Base-by-base conservation (phyloP, 2,113 vertebrate genomes). In the Dascyllus trimaculatus region DNA sequence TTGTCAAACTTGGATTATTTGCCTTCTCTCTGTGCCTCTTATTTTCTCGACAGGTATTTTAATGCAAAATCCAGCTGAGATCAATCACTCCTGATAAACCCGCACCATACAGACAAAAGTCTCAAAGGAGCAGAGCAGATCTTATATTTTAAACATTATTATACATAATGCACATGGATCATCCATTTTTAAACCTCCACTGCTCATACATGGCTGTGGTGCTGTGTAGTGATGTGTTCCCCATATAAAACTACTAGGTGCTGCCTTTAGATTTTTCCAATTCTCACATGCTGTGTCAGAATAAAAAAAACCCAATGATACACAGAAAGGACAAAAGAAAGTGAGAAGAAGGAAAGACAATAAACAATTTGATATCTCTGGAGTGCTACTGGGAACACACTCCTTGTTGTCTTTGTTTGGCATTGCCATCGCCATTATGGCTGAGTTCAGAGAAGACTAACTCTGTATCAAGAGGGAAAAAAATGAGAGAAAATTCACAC, bases 71-170 rank as follows among this genome's bases (percentile, higher is more conserved):
- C 62, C 53, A 71, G 67, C 71, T 75, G 70, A 86, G 71, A 92
- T 91, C 89, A 87, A 85, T 86, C 52, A 67, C 53, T 69, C 58
- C 32, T 35, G 67, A 88, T 85, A 76, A 86, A 81, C 46, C 70
- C 67, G 73, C 40, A 69, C 74, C 53, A 75, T 65, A 60, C 79
- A 77, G 79, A 61, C 52, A 63, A 52, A 52, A 22, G 53, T 69
- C 82, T 89, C 80, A 72, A 59, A 70, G 81, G 81, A 80, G 40
- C 18, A 65, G 72, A 80, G 62, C 29, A 82, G 66, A 85, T 80
- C 81, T 84, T 89, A 89, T 85, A 92, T 93, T 92, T 89, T 86
- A 92, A 91, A 90, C 80, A 92, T 86, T 84, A 88, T 84, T 87
- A 87, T 85, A 82, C 82, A 91, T 85, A 81, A 89, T 92, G 82